A percentile compares a stretch with the other conserved stretches of the same genome.
phyloP scores from a whole-genome alignment of 2,113 vertebrate species.

The Micromys minutus region DNA sequence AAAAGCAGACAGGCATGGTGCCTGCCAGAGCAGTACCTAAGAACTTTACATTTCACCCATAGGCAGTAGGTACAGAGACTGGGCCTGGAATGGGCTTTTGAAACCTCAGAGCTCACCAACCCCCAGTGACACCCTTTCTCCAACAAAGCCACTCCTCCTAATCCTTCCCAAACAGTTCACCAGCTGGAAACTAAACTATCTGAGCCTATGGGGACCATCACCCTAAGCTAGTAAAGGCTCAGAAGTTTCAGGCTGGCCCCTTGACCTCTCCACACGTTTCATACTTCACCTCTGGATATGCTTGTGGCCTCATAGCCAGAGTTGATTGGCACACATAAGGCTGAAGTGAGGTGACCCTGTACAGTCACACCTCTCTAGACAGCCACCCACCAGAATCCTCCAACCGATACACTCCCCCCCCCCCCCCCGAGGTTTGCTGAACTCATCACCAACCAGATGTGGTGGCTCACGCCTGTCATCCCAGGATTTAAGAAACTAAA shows the following conservation, averaged over 20 bases:
- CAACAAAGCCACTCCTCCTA: background rate
- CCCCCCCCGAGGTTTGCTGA: background rate
- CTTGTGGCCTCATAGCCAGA: fast-evolving
- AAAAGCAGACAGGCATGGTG: background rate
- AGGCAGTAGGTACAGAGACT: background rate
- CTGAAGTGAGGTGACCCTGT: background rate
- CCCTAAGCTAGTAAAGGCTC: fast-evolving
- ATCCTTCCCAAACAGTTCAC: background rate
- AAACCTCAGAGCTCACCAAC: background rate
- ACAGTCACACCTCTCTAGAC: fast-evolving
- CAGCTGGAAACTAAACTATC: background rate
- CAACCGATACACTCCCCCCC: no score
- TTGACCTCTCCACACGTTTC: no score
- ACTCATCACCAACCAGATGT: background rate
- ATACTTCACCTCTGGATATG: background rate
- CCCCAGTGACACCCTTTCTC: background rate
- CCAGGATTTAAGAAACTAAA: background rate
- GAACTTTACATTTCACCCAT: background rate
- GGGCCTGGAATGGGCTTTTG: background rate
- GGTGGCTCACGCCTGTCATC: background rate
- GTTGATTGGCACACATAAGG: background rate
- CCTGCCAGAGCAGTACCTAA: background rate
- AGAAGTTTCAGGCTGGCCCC: background rate
- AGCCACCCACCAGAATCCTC: fast-evolving
- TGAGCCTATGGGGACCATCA: background rate